A percentile compares a stretch with the other conserved stretches of the same genome.
Conservation (phyloP, 2,113 vertebrate genomes). For the Vanacampus margaritifer region DNA sequence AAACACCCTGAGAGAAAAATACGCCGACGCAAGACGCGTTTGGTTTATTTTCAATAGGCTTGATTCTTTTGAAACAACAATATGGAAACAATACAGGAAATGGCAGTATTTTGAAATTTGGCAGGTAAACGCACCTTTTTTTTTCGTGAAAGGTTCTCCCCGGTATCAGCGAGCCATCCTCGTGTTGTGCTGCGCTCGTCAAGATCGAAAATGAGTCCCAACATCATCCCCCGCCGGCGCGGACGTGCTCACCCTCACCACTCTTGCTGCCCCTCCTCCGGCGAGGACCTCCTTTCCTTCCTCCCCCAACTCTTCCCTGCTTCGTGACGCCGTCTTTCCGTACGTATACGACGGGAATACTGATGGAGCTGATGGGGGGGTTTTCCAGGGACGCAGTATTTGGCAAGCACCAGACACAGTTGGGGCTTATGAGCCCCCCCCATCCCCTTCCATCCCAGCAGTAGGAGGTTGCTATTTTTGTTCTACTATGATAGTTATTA, state of each 20-base stretch:
- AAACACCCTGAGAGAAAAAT: not conserved
- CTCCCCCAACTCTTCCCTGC: not conserved
- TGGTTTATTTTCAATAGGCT: not conserved
- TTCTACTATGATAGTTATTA: not conserved
- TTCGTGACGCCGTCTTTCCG: slow-evolving; percentile 35
- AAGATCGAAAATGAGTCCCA: not conserved
- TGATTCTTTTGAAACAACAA: not conserved
- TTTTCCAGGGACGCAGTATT: slow-evolving; percentile 34
- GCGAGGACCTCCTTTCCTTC: not conserved
- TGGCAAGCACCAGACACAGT: not conserved
- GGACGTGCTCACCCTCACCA: not conserved
- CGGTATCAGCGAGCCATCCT: not conserved
- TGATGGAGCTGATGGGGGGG: slow-evolving; percentile 2
- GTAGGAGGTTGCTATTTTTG: not conserved
- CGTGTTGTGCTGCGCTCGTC: not conserved
- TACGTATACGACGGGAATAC: slow-evolving; percentile 31
- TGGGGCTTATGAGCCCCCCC: not conserved
- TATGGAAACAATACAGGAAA: not conserved
- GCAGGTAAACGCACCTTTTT: not conserved
- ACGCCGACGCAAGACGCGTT: not conserved
- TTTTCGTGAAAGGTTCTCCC: not conserved
- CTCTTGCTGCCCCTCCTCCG: not conserved
- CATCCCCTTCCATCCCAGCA: not conserved
- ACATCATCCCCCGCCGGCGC: not conserved
- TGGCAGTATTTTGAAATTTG: not conserved